Base-by-base conservation (phyloP, 2,888 invertebrate species). In the Ectemnius lituratus region DNA sequence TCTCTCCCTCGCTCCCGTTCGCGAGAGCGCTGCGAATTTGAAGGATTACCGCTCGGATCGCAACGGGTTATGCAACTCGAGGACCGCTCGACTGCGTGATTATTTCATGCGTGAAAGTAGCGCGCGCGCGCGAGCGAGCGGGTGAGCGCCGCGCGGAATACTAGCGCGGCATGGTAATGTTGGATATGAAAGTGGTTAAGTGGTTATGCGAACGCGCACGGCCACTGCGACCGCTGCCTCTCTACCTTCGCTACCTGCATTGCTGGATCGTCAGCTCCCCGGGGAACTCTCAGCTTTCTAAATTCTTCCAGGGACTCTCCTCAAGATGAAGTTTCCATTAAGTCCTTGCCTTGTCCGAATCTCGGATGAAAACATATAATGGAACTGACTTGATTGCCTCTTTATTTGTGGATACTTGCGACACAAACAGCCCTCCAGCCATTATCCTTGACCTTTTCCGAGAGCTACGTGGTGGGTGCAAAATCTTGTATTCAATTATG, bases 71-170 rank as follows among this genome's bases (percentile, higher is more conserved):
- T 76, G 80, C 77, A 80, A 78, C 58, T 62, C 69, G 67, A 63
- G 67, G 68, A 27, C 67, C 61, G 76, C 75, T 67, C 67, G 75
- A 79, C 65, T 75, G 63, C 69, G 70, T 72, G 76, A 79, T 73
- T 81, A 73, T 79, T 81, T 75, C 76, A 76, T 78, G 79, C 81
- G 81, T 76, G 81, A 81, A 81, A 81, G 82, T 75, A 74, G 69
- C 73, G 72, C n/a, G 68, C 52, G 28, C 37, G 37, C 73, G 72
- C n/a, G 68, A 58, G 28, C 37, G 37, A 37, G 37, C 37, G 37
- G 37, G 37, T 11, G 71, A 60, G 70, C 76, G 70, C 73, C 73
- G 64, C 37, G 37, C 37, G 37, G 37, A 37, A 37, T 37, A 37
- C 37, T 37, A 37, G 37, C 37, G 71, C 73, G 73, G 72, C 75